Evolutionary conservation across 2,888 invertebrate species (phyloP), one percentile per base, ranked within the genome.

Genomic region (Norana najaformis): DNA sequence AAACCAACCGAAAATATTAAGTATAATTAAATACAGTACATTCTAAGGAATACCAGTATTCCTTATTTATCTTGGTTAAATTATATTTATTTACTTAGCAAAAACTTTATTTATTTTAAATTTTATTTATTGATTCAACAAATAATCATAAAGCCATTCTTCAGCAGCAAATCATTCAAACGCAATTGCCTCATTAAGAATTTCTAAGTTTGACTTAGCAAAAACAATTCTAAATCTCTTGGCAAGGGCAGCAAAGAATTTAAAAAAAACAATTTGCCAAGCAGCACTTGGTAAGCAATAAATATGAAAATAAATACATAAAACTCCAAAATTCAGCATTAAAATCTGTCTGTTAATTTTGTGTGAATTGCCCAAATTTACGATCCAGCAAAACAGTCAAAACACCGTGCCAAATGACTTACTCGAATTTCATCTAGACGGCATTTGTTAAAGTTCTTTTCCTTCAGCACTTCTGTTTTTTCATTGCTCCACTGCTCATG

Each of bases 401-500:
- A 11, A 69, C 30, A 69, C 53, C 3, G 23, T 8, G 23, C 53
- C 53, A 53, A 53, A 53, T 18, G n/a, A 20, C 90, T 39, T 91
- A 95, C 95, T 94, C 99, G 99, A 94, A 99, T 96, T 95, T 99
- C 99, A 95, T 99, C 97, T 93, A 99, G 96, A 95, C 98, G 97
- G 96, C 98, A 98, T 94, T 98, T 97, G 93, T 98, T 97, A 97
- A 98, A 99, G 96, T 99, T 99, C 95, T 98, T 97, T 92, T 97
- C 97, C 95, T 98, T 97, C 92, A 99, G 96, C 98, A 98, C 98
- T 95, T 99, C 99, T 95, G 99, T 99, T 95, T 99, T 99, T 94
- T 99, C 99, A 93, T 97, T 96, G 90, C 99, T 98, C 99, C 99
- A 99, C 95, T 99, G 98, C 95, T 99, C 99, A 95, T 99, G 99